These are phyloP conservation scores for Argopecten irradians DNA, from an alignment of 1,140 invertebrate genomes.

Conservation along the genomic window DNA sequence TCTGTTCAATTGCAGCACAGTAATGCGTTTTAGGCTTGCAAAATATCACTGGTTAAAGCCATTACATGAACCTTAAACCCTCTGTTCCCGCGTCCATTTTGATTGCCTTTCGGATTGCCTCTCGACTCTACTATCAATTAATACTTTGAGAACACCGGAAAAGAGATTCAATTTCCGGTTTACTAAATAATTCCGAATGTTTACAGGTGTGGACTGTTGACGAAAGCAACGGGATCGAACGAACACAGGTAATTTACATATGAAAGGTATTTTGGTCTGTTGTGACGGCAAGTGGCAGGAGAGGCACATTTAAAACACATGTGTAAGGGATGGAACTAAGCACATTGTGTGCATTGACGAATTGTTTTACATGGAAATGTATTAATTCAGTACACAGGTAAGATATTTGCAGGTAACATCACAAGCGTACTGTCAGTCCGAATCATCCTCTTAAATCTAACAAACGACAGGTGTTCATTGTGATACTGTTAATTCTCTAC, in stretches of 20 bases:
- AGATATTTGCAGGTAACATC: background rate
- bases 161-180: background rate
- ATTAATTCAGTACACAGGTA: background rate
- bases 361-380: background rate
- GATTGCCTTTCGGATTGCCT: background rate
- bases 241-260: background rate
- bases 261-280: constrained; percentile 3
- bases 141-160: background rate
- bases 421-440: no score
- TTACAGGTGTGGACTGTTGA: background rate
- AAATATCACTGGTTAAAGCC: no score
- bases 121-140: background rate
- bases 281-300: background rate
- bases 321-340: background rate
- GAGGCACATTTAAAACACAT: background rate
- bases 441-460: no score
- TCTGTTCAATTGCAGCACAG: no score
- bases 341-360: background rate
- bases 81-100: background rate
- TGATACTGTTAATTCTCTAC: background rate
- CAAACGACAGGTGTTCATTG: background rate
- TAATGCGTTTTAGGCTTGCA: no score
- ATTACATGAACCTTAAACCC: no score
- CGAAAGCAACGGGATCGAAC: background rate
- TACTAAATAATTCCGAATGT: no score